A percentile compares a stretch with the other conserved stretches of the same genome.
Evolutionary conservation across 2,113 vertebrate species (phyloP).

Genomic region (Plecturocebus donacophilus): DNA sequence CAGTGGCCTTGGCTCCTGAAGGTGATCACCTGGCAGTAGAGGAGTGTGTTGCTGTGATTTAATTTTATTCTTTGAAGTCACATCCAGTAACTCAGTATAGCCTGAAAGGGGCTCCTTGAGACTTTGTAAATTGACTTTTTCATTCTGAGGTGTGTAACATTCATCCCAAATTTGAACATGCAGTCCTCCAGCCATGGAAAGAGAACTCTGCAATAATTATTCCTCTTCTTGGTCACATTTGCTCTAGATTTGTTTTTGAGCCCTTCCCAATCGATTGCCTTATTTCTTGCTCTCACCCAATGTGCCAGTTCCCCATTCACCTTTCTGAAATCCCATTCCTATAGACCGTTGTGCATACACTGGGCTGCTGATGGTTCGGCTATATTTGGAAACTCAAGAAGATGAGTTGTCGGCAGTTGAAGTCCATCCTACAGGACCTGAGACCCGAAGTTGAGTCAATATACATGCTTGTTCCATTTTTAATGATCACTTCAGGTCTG

Average conservation of each 20-base stretch:
- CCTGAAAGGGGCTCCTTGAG: slow-evolving; percentile 84
- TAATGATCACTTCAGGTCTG: slow-evolving; percentile 52
- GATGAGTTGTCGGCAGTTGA: slow-evolving; percentile 61
- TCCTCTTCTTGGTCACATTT: neutral
- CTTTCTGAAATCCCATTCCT: neutral
- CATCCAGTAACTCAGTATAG: slow-evolving; percentile 79
- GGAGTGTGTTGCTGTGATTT: slow-evolving; percentile 71
- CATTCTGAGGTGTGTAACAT: slow-evolving; percentile 48
- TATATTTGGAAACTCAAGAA: slow-evolving; percentile 67
- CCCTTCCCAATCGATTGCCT: neutral
- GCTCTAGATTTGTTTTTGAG: neutral
- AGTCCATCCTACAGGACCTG: slow-evolving; percentile 28
- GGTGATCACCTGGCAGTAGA: slow-evolving; percentile 73
- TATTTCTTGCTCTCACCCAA: neutral
- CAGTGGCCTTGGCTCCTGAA: slow-evolving; percentile 74
- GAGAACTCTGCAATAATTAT: slow-evolving; percentile 23
- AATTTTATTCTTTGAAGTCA: slow-evolving; percentile 51
- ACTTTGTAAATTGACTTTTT: slow-evolving; percentile 75
- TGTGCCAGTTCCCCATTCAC: neutral
- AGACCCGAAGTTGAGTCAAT: slow-evolving; percentile 54
- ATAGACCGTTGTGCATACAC: neutral
- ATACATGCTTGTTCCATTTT: slow-evolving; percentile 52
- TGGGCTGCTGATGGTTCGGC: neutral
- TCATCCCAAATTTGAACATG: neutral
- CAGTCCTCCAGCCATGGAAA: neutral